Conservation (phyloP, 2,113 vertebrate genomes). For the Equus quagga region DNA sequence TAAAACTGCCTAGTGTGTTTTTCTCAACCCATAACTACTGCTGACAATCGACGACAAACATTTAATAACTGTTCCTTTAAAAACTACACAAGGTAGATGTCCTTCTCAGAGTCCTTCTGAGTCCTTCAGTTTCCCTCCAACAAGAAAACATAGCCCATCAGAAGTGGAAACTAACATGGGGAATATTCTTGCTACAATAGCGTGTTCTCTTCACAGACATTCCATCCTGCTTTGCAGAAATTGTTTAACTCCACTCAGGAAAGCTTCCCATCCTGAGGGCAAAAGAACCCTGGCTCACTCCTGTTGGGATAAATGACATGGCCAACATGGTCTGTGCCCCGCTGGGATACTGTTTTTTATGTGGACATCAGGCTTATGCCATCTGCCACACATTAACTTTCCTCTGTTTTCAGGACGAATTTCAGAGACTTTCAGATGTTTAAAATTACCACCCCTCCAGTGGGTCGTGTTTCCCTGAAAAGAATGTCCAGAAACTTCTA, state of each 20-base stretch:
- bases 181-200: not conserved
- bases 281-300: not conserved
- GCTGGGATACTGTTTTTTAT: not conserved
- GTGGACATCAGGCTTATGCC: not conserved
- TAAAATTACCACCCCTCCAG: not conserved
- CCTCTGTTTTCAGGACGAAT: not conserved
- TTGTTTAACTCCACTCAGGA: not conserved
- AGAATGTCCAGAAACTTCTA: conserved; percentile 43
- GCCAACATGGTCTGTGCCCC: not conserved
- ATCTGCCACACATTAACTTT: not conserved
- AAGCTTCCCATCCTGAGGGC: not conserved
- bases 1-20: not conserved
- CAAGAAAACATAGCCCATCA: not conserved
- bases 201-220: not conserved
- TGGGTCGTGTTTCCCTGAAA: conserved; percentile 30
- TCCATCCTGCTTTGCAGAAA: not conserved
- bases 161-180: not conserved
- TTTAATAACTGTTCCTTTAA: not conserved
- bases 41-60: not conserved
- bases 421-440: conserved; percentile 44
- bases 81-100: not conserved
- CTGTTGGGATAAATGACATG: not conserved
- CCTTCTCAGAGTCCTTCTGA: not conserved
- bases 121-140: not conserved
- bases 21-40: not conserved